A percentile compares a stretch with the other conserved stretches of the same genome.
Evolutionary conservation across 1,140 invertebrate genomes (phyloP).

Genomic region (Artemia franciscana): DNA sequence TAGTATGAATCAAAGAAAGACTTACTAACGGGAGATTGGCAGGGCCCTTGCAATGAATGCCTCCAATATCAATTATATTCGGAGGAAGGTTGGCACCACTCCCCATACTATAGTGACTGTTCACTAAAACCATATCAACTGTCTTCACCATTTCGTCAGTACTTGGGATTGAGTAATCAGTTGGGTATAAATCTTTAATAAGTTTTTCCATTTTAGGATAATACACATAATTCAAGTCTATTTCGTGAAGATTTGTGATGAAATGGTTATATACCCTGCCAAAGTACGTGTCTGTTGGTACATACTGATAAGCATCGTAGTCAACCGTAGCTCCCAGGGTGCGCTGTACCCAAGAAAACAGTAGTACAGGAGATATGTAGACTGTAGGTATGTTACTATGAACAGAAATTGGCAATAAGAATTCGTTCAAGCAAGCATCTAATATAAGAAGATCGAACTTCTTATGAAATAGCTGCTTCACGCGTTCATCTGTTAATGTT

Average conservation of each 20-base stretch:
- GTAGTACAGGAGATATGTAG: slow-evolving; percentile 12
- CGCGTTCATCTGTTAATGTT: not conserved
- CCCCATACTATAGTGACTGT: slow-evolving; percentile 29
- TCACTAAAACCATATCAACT: slow-evolving; percentile 27
- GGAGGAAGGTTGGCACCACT: slow-evolving; percentile 23
- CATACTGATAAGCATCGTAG: slow-evolving; percentile 1
- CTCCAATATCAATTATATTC: slow-evolving; percentile 30
- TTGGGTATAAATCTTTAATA: slow-evolving; percentile 24
- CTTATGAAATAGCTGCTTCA: not conserved
- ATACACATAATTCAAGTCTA: not conserved
- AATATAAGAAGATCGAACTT: slow-evolving; percentile 17
- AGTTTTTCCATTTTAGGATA: slow-evolving; percentile 11
- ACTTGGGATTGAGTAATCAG: slow-evolving; percentile 21
- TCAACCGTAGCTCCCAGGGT: slow-evolving; percentile 25
- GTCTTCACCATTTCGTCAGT: slow-evolving; percentile 22
- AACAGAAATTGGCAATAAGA: slow-evolving; percentile 13
- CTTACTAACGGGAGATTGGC: slow-evolving; percentile 15
- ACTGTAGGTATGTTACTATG: slow-evolving; percentile 35
- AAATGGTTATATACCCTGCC: slow-evolving; percentile 9
- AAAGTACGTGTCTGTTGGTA: not conserved
- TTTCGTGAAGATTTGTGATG: slow-evolving; percentile 2
- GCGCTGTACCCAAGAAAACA: slow-evolving; percentile 17
- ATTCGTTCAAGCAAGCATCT: slow-evolving; percentile 15
- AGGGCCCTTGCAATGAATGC: slow-evolving; percentile 24
- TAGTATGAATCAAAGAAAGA: too few relatives aligned